Evolutionary conservation across 1,140 invertebrate species (phyloP).

Genomic region (Zaprionus kolodkinae): DNA sequence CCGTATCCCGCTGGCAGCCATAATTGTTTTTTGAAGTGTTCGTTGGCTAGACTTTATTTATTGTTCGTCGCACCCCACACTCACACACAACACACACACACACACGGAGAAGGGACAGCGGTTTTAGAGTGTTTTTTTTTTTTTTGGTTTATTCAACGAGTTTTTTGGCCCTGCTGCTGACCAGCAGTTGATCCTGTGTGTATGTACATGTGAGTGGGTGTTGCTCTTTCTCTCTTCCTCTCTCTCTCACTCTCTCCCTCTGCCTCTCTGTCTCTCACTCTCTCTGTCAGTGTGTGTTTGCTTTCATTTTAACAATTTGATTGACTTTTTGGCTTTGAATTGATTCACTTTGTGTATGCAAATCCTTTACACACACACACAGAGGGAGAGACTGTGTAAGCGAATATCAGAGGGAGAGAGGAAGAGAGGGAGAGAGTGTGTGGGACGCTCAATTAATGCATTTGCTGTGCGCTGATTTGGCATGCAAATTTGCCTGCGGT

Average conservation of each 20-base stretch:
- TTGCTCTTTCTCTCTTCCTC: too few relatives aligned
- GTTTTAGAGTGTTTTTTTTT: slow-evolving; percentile 33
- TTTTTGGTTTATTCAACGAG: background rate
- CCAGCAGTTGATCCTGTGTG: slow-evolving; percentile 22
- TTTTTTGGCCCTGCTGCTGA: slow-evolving; percentile 23
- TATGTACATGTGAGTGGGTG: background rate
- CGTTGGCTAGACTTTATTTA: slow-evolving; percentile 76
- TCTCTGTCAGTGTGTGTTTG: slow-evolving; percentile 32
- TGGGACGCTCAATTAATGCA: slow-evolving; percentile 42
- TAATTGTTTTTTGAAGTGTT: slow-evolving; percentile 74
- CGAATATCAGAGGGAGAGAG: background rate
- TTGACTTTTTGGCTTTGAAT: slow-evolving; percentile 76
- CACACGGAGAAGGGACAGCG: slow-evolving; percentile 22
- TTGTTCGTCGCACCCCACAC: slow-evolving; percentile 49
- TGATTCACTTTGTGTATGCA: slow-evolving; percentile 63
- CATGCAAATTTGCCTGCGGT: slow-evolving; percentile 24
- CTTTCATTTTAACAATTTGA: slow-evolving; percentile 65
- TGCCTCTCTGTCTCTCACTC: background rate
- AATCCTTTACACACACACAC: slow-evolving; percentile 39
- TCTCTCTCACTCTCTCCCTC: background rate
- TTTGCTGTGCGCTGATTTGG: slow-evolving; percentile 38
- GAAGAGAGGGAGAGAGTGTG: background rate
- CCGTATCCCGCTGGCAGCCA: slow-evolving; percentile 54
- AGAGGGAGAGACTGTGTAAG: background rate
- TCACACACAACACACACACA: slow-evolving; percentile 11